Evolutionary conservation across 2,797 vertebrate species (phyloP).

Genomic region (Pampus argenteus): DNA sequence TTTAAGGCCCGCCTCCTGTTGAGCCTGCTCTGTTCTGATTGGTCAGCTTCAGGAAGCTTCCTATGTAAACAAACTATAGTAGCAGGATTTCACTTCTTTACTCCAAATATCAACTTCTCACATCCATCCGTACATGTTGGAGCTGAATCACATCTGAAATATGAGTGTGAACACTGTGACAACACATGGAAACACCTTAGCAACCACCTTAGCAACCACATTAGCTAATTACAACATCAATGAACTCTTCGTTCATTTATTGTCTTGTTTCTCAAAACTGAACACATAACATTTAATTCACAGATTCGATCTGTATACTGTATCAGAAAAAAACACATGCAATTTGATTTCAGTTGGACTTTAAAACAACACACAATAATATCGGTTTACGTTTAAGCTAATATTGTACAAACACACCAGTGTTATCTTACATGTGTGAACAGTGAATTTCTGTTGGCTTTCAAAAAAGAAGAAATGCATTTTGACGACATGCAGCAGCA

Average conservation of each 20-base stretch:
- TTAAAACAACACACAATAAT: constrained; percentile 18
- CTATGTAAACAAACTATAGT: neutral
- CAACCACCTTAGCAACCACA: neutral
- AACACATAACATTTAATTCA: neutral
- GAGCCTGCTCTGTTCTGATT: no score
- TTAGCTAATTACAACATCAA: no score
- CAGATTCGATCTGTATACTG: no score
- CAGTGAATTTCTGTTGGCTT: constrained; percentile 10
- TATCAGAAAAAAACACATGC: no score
- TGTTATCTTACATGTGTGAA: constrained; percentile 11
- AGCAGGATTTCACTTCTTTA: neutral
- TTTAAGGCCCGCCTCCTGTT: no score
- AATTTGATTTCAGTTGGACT: no score
- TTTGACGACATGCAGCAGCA: constrained; percentile 39
- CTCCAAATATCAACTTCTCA: neutral
- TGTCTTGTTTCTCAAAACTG: neutral
- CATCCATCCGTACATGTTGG: neutral
- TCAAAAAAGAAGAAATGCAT: constrained; percentile 40
- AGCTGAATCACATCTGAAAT: neutral
- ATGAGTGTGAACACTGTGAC: neutral
- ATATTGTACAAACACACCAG: constrained; percentile 36
- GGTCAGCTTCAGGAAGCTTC: no score
- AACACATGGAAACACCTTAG: neutral
- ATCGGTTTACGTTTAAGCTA: neutral
- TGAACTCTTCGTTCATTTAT: no score